A percentile compares a stretch with the other conserved stretches of the same genome.
Conservation (phyloP, 2,113 vertebrate genomes). For the Eptesicus fuscus region DNA sequence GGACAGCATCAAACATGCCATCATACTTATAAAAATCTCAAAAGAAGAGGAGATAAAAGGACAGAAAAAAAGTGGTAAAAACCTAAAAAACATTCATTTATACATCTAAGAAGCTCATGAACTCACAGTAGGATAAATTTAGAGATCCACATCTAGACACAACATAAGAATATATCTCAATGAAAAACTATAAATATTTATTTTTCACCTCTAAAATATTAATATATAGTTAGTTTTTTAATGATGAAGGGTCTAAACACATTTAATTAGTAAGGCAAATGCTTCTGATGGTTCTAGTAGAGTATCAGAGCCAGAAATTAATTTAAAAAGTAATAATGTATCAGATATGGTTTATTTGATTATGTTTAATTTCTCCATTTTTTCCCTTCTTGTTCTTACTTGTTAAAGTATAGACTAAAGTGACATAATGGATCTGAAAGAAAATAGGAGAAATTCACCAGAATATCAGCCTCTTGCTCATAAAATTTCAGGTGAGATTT, state of each 20-base stretch:
- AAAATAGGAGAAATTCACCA: conserved; percentile 32
- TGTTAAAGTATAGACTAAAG: not conserved
- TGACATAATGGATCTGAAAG: not conserved
- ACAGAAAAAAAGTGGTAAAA: not conserved
- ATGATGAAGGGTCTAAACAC: not conserved
- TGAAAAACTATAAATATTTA: not conserved
- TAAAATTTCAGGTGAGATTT: conserved; percentile 49
- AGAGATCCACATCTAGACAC: not conserved
- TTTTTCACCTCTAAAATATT: not conserved
- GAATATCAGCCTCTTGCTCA: not conserved
- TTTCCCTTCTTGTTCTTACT: not conserved
- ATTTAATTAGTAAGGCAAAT: not conserved
- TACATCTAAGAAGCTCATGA: not conserved
- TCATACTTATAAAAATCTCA: not conserved
- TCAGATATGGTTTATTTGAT: not conserved
- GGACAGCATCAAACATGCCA: not conserved
- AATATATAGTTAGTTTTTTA: not conserved
- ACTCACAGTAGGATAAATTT: not conserved
- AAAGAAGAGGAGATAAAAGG: not conserved
- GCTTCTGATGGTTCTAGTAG: not conserved
- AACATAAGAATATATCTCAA: not conserved
- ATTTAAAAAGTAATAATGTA: not conserved
- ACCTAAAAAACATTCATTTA: not conserved
- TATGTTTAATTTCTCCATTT: not conserved
- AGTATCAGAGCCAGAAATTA: not conserved